phyloP scores from a whole-genome alignment of 2,113 vertebrate species.

The Ceyx margarethae region DNA sequence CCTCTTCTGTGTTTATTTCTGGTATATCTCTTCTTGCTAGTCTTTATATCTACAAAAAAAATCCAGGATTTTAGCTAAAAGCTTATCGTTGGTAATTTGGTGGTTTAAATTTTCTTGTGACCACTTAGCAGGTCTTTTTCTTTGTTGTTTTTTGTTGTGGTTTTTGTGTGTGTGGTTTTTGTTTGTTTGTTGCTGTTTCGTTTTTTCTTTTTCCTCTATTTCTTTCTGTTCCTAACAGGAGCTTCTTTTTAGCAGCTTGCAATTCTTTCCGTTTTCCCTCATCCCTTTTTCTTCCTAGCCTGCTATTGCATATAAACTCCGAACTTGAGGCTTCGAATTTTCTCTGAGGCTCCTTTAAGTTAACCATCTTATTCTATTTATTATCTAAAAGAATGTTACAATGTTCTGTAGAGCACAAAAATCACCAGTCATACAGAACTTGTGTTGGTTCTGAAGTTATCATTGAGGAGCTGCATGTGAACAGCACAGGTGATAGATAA shows the following conservation, averaged over 20 bases:
- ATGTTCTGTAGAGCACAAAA: background rate
- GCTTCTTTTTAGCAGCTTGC: background rate
- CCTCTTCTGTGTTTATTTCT: background rate
- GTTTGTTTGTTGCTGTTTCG: background rate
- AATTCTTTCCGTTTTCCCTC: background rate
- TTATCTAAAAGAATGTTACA: background rate
- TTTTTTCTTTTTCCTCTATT: background rate
- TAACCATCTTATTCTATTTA: background rate
- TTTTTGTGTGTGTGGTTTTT: too few relatives aligned
- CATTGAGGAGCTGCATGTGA: background rate
- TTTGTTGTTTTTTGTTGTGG: background rate
- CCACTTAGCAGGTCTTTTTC: background rate
- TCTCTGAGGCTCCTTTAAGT: background rate
- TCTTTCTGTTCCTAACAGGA: background rate
- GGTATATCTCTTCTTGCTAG: background rate
- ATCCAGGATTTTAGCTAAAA: background rate
- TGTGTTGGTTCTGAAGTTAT: background rate
- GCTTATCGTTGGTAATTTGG: background rate
- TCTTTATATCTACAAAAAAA: background rate
- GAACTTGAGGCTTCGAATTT: background rate
- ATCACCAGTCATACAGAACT: background rate
- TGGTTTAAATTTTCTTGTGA: background rate
- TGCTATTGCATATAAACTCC: background rate
- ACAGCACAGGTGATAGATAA: background rate
- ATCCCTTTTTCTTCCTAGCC: background rate